Evolutionary conservation across 64 coral and sea anemone genomes (phyloP).

Genomic region (Catalaphyllia jardinei): DNA sequence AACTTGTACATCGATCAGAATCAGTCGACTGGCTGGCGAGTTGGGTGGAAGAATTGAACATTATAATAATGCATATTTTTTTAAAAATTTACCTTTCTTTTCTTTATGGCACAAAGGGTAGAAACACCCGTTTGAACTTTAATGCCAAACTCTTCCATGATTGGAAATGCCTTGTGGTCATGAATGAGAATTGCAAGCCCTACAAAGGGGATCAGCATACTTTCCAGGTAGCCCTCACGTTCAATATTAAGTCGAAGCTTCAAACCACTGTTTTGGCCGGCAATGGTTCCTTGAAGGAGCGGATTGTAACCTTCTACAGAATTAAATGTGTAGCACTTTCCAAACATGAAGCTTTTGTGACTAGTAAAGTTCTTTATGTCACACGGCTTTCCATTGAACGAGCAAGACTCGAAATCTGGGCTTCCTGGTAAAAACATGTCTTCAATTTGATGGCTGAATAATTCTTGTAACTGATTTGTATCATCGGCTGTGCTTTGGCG

Average conservation of each 20-base stretch:
- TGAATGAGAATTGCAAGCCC: slow-evolving; percentile 23
- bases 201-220: background rate
- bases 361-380: background rate
- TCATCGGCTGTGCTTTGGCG: background rate
- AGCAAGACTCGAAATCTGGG: background rate
- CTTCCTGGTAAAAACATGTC: slow-evolving; percentile 30
- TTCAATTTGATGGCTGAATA: background rate
- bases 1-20: too few species aligned
- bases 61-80: too few species aligned
- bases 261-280: slow-evolving; percentile 3
- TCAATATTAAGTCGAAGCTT: slow-evolving; percentile 24
- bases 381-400: background rate
- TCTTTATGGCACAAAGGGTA: slow-evolving; percentile 4
- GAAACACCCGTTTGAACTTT: background rate
- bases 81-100: slow-evolving; percentile 38
- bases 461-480: background rate
- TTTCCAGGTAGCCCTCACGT: background rate
- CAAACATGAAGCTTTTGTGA: background rate
- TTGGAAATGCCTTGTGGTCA: background rate
- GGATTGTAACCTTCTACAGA: background rate
- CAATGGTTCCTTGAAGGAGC: background rate
- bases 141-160: background rate
- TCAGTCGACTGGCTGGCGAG: too few species aligned
- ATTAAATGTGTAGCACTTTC: slow-evolving; percentile 24
- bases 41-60: too few species aligned